Evolutionary conservation across 2,888 invertebrate genomes (phyloP).

Genomic region (Dynastes hyllus): DNA sequence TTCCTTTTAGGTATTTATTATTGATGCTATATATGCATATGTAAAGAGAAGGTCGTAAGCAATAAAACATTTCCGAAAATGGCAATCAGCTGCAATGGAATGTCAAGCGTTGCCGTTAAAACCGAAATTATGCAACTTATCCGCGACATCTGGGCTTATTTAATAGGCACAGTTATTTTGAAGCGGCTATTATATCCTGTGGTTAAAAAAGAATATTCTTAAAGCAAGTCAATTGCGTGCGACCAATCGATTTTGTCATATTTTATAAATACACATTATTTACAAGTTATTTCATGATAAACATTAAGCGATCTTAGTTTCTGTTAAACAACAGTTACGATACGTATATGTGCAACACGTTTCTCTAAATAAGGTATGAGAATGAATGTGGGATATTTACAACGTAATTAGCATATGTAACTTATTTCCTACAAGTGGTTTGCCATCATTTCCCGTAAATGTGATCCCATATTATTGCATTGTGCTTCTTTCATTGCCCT

Average conservation of each 20-base stretch:
- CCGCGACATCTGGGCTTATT: conserved; percentile 3
- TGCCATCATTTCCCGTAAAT: no score
- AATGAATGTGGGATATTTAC: neutral
- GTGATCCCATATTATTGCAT: no score
- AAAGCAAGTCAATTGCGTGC: neutral
- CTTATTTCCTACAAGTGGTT: no score
- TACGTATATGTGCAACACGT: neutral
- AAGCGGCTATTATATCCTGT: no score
- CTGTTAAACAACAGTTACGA: neutral
- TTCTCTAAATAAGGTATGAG: neutral
- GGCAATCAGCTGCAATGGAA: neutral
- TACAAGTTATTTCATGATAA: neutral
- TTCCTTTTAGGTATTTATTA: neutral
- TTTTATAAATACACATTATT: neutral
- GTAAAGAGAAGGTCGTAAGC: neutral
- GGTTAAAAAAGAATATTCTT: neutral
- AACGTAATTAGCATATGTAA: no score
- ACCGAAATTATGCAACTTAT: neutral
- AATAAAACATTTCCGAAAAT: conserved; percentile 13
- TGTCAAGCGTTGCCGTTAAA: neutral
- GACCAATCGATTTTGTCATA: neutral
- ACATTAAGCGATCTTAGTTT: neutral
- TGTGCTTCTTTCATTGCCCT: no score
- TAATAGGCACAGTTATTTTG: neutral
- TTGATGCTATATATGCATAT: neutral